These are phyloP conservation scores for Thumatha senex DNA, from an alignment of 2,888 invertebrate genomes.

Conservation along the genomic window DNA sequence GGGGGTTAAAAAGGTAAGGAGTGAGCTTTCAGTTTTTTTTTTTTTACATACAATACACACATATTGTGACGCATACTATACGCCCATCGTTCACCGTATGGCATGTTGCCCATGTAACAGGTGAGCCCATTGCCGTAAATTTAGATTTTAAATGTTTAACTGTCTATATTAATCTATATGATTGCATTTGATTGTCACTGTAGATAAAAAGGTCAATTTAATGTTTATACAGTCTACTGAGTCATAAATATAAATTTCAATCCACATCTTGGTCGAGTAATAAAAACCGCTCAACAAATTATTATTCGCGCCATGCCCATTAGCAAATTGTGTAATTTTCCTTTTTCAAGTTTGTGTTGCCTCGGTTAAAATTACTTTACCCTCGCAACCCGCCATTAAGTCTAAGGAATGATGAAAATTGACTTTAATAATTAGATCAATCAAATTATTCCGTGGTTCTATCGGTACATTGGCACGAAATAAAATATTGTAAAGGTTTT, in stretches of 20 bases:
- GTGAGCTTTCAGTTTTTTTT: too few relatives aligned
- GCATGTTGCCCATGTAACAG: too few relatives aligned
- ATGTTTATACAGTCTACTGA: conserved; percentile 7
- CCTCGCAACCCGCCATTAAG: conserved; percentile 71
- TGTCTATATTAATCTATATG: too few relatives aligned
- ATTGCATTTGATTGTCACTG: too few relatives aligned
- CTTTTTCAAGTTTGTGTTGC: conserved; percentile 75
- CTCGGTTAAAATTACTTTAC: conserved; percentile 70
- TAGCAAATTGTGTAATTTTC: conserved; percentile 81
- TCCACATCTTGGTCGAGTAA: conserved; percentile 56
- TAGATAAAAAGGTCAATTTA: too few relatives aligned
- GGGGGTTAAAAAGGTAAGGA: too few relatives aligned
- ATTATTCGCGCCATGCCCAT: conserved; percentile 68
- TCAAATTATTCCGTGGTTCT: conserved; percentile 50
- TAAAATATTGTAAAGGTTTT: conserved; percentile 20
- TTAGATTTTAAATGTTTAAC: too few relatives aligned
- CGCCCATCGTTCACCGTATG: too few relatives aligned
- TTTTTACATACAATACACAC: too few relatives aligned
- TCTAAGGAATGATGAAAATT: conserved; percentile 71
- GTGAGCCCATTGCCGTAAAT: too few relatives aligned
- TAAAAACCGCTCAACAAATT: conserved; percentile 70
- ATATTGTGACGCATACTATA: too few relatives aligned
- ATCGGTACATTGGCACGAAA: conserved; percentile 26
- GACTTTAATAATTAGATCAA: conserved; percentile 63
- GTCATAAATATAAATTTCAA: conserved; percentile 47